These are phyloP conservation scores for Lagria hirta DNA, from an alignment of 2,888 invertebrate species.

Conservation along the genomic window DNA sequence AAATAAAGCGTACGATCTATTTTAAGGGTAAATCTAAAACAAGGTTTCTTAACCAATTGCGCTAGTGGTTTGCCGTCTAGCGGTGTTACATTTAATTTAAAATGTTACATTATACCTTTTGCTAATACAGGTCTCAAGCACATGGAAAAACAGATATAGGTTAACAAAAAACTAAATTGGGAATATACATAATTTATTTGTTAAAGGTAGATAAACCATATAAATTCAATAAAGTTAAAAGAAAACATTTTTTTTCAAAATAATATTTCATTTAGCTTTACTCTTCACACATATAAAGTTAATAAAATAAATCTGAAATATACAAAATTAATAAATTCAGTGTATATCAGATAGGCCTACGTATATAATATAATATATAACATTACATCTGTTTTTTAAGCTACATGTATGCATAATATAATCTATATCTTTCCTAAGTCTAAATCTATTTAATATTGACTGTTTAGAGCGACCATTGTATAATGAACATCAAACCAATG, in stretches of 20 bases:
- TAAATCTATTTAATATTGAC: constrained; percentile 52
- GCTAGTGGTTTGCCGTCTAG: too few relatives aligned
- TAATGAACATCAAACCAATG: constrained; percentile 31
- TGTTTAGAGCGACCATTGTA: constrained; percentile 49
- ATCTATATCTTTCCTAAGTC: constrained; percentile 40
- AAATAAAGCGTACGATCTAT: too few relatives aligned
- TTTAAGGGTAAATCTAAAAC: too few relatives aligned
- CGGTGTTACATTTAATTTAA: too few relatives aligned
- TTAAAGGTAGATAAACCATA: constrained; percentile 45
- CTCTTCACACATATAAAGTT: constrained; percentile 42
- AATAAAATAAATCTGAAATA: constrained; percentile 47
- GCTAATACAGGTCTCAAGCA: too few relatives aligned
- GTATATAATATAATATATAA: constrained; percentile 37
- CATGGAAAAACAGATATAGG: constrained; percentile 13
- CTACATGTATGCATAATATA: constrained; percentile 47
- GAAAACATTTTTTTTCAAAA: constrained; percentile 39
- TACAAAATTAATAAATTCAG: constrained; percentile 48
- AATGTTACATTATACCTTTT: too few relatives aligned
- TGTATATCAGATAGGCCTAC: constrained; percentile 53
- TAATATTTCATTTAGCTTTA: constrained; percentile 37
- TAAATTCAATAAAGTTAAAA: constrained; percentile 41
- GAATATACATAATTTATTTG: constrained; percentile 49
- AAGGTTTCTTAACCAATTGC: too few relatives aligned
- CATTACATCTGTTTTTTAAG: constrained; percentile 43
- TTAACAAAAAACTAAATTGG: constrained; percentile 31